These are phyloP conservation scores for Procambarus clarkii DNA, from an alignment of 1,140 invertebrate species.

Conservation along the genomic window DNA sequence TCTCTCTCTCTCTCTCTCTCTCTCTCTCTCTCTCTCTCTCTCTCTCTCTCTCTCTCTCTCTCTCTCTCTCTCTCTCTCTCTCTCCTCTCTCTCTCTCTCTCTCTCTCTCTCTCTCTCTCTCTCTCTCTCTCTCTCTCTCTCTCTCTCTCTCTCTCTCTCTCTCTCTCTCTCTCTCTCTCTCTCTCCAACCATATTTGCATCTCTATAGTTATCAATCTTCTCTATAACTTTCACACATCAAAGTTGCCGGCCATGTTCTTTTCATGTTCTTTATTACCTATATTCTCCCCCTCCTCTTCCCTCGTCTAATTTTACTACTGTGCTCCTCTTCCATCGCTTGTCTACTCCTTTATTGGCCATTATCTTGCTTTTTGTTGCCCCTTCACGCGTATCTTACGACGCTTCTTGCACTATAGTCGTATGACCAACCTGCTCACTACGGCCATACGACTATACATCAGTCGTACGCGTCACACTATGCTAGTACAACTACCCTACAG, in stretches of 20 bases:
- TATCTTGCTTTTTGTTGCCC: background rate
- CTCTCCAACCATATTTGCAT: background rate
- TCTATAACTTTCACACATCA: background rate
- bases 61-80: background rate
- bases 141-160: background rate
- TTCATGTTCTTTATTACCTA: background rate
- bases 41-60: slow-evolving; percentile 2
- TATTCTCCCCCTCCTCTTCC: background rate
- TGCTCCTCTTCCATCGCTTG: background rate
- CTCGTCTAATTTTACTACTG: background rate
- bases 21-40: background rate
- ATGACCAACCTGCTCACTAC: background rate
- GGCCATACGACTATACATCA: background rate
- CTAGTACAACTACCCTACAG: too few relatives aligned
- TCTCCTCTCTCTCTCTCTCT: background rate
- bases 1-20: background rate
- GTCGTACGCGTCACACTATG: too few relatives aligned
- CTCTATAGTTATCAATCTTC: background rate
- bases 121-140: slow-evolving; percentile 3
- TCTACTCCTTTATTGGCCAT: background rate
- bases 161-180: background rate
- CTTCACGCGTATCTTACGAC: background rate
- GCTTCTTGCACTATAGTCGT: background rate
- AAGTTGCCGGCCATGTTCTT: background rate
- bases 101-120: background rate